These are phyloP conservation scores for Lutjanus argentimaculatus DNA, from an alignment of 2,797 vertebrate genomes.

Conservation along the genomic window DNA sequence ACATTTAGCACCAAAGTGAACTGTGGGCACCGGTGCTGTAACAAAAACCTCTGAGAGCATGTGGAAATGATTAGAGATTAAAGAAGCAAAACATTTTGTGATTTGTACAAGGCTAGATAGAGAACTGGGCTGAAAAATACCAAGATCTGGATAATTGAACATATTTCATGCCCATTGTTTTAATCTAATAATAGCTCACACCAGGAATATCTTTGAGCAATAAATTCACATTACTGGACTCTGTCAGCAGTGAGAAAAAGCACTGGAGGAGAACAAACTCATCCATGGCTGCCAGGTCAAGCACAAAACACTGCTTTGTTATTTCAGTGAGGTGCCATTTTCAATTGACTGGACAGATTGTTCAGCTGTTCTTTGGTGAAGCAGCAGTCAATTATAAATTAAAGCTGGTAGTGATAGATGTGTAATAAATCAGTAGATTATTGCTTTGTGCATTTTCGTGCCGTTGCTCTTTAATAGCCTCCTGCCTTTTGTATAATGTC, in stretches of 20 bases:
- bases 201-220: slow-evolving; percentile 42
- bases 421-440: slow-evolving; percentile 25
- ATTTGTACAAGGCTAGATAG: background rate
- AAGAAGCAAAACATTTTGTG: slow-evolving; percentile 29
- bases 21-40: background rate
- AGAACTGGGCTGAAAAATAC: slow-evolving; percentile 12
- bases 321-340: slow-evolving; percentile 49
- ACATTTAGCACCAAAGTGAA: background rate
- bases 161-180: slow-evolving; percentile 41
- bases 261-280: slow-evolving; percentile 52
- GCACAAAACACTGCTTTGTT: slow-evolving; percentile 52
- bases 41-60: background rate
- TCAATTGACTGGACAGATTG: slow-evolving; percentile 49
- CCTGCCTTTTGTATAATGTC: slow-evolving; percentile 7
- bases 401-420: slow-evolving; percentile 34
- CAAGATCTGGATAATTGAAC: slow-evolving; percentile 29
- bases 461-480: slow-evolving; percentile 16
- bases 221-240: slow-evolving; percentile 52
- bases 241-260: slow-evolving; percentile 34
- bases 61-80: slow-evolving; percentile 15
- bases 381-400: slow-evolving; percentile 39
- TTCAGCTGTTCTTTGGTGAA: slow-evolving; percentile 19
- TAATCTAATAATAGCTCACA: slow-evolving; percentile 51
- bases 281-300: slow-evolving; percentile 49
- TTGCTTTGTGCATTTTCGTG: slow-evolving; percentile 24